Evolutionary conservation across 2,113 vertebrate species (phyloP).

Genomic region (Etheostoma cragini): DNA sequence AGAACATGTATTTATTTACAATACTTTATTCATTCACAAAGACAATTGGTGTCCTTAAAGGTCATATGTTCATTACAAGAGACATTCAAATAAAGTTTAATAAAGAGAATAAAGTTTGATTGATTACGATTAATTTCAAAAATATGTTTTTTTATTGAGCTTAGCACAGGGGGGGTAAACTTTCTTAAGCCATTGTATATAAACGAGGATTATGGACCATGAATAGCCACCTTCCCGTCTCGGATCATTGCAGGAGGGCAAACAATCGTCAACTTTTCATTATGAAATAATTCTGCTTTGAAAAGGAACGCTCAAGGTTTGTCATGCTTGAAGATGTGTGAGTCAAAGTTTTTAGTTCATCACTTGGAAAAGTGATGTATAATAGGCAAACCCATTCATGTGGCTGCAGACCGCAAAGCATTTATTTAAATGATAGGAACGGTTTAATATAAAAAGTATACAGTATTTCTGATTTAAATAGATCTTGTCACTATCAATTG

Average conservation of each 20-base stretch:
- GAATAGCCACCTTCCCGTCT: neutral
- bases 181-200: too few relatives aligned
- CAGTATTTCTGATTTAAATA: neutral
- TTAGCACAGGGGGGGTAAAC: too few relatives aligned
- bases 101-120: too few relatives aligned
- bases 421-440: neutral
- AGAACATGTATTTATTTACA: too few relatives aligned
- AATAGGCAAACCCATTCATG: neutral
- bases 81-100: too few relatives aligned
- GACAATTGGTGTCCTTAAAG: too few relatives aligned
- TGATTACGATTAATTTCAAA: too few relatives aligned
- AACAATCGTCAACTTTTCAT: too few relatives aligned
- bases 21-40: too few relatives aligned
- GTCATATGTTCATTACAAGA: too few relatives aligned
- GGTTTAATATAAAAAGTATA: neutral
- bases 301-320: neutral
- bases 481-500: neutral
- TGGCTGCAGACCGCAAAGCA: neutral
- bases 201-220: neutral
- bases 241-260: neutral
- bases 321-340: neutral
- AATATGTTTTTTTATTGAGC: too few relatives aligned
- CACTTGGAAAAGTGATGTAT: too few relatives aligned
- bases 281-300: neutral
- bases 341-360: neutral